Evolutionary conservation across 2,797 vertebrate species (phyloP).

Genomic region (Oreochromis mossambicus): DNA sequence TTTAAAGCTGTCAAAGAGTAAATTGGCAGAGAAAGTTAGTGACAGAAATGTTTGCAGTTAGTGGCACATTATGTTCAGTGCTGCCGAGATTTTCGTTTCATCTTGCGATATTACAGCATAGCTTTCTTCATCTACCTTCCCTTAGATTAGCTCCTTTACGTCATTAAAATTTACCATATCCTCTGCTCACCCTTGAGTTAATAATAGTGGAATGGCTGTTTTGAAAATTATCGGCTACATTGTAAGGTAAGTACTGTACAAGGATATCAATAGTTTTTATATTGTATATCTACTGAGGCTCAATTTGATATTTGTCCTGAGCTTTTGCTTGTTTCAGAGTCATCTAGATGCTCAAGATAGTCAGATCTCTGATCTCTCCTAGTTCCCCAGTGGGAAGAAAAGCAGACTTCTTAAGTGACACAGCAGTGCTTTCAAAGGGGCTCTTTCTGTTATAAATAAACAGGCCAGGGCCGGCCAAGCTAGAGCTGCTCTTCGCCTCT

Average conservation of each 20-base stretch:
- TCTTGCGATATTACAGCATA: not conserved
- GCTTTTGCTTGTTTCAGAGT: not conserved
- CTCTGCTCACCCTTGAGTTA: not conserved
- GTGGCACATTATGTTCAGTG: not conserved
- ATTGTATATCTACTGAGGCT: not conserved
- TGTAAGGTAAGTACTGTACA: not conserved
- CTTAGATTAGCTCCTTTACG: not conserved
- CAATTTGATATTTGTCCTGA: not conserved
- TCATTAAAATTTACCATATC: accelerated
- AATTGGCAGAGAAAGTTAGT: not conserved
- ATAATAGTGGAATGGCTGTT: not conserved
- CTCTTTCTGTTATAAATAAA: constrained; percentile 75
- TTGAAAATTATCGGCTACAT: not conserved
- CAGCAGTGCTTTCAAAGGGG: constrained; percentile 38
- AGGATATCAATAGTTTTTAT: not conserved
- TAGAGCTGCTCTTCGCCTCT: constrained; percentile 25
- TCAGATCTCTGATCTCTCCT: not conserved
- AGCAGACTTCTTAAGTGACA: constrained; percentile 59
- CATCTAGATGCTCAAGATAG: constrained; percentile 2
- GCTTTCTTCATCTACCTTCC: not conserved
- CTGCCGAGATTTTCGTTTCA: not conserved
- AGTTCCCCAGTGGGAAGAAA: constrained; percentile 29
- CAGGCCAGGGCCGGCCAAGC: constrained; percentile 10
- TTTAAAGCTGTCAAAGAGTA: not conserved
- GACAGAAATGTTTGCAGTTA: not conserved